Conservation (phyloP, 2,888 invertebrate genomes). For the Smittia sp. region DNA sequence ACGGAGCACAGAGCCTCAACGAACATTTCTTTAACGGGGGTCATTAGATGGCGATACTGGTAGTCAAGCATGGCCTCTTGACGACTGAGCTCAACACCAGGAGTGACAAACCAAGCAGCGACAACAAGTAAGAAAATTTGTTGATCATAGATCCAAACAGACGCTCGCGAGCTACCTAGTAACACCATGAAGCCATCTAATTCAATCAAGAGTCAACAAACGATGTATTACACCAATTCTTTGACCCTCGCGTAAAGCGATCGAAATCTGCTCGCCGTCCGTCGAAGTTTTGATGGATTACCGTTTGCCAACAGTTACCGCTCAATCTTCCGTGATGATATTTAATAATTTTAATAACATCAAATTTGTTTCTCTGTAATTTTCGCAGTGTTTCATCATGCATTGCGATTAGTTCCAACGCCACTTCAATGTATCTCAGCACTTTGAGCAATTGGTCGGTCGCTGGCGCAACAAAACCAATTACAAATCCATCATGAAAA, state of each 20-base stretch:
- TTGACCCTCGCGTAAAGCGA: conserved; percentile 23
- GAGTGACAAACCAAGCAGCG: too few species aligned
- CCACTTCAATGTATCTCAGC: not conserved
- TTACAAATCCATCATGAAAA: not conserved
- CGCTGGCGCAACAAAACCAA: not conserved
- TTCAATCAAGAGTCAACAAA: not conserved
- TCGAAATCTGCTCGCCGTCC: not conserved
- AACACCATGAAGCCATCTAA: too few species aligned
- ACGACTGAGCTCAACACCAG: too few species aligned
- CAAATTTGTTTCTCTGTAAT: conserved; percentile 11
- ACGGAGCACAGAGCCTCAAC: too few species aligned
- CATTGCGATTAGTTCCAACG: not conserved
- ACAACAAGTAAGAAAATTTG: too few species aligned
- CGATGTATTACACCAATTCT: not conserved
- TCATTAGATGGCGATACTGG: too few species aligned
- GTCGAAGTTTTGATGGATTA: conserved; percentile 21
- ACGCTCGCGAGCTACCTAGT: too few species aligned
- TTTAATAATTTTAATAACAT: conserved; percentile 33
- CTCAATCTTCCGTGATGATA: conserved; percentile 21
- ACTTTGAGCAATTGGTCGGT: conserved; percentile 14
- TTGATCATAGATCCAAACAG: too few species aligned
- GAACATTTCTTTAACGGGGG: too few species aligned
- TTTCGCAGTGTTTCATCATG: too few species aligned
- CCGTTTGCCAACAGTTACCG: conserved; percentile 7
- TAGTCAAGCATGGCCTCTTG: too few species aligned